Percentiles rank a stretch among this genome's conserved stretches.
phyloP scores from a whole-genome alignment of 2,797 vertebrate genomes.

The Crax fasciolata region DNA sequence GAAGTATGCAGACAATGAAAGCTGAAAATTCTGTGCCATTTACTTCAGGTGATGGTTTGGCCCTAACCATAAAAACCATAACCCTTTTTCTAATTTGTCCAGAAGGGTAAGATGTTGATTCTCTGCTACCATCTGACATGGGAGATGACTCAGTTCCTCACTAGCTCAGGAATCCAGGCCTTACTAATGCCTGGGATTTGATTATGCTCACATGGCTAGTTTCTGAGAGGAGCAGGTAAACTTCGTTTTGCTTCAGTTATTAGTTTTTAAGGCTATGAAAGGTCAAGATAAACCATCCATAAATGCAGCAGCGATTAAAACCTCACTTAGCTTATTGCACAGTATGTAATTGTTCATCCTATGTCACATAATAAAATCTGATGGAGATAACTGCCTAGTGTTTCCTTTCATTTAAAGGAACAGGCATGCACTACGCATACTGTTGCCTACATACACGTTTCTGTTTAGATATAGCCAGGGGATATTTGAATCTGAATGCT shows the following conservation, averaged over 20 bases:
- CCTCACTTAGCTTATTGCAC: slow-evolving; percentile 74
- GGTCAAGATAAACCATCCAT: slow-evolving; percentile 76
- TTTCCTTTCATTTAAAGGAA: slow-evolving; percentile 61
- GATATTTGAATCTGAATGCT: neutral
- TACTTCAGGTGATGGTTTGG: neutral
- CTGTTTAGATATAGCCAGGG: neutral
- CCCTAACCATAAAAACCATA: neutral
- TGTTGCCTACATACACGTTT: neutral
- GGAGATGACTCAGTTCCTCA: slow-evolving; percentile 21
- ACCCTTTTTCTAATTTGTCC: neutral
- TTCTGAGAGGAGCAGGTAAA: slow-evolving; percentile 61
- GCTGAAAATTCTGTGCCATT: neutral
- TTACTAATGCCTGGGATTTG: slow-evolving; percentile 65
- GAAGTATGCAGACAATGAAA: neutral
- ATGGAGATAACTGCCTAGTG: slow-evolving; percentile 14
- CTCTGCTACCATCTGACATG: neutral
- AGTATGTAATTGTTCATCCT: slow-evolving; percentile 65
- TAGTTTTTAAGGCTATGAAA: slow-evolving; percentile 75
- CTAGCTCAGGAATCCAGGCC: slow-evolving; percentile 53
- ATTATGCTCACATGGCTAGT: slow-evolving; percentile 59
- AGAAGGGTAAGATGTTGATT: neutral
- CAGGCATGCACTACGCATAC: neutral
- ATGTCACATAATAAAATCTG: slow-evolving; percentile 61
- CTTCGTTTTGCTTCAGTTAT: slow-evolving; percentile 75
- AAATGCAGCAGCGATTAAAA: slow-evolving; percentile 64